Evolutionary conservation across 2,113 vertebrate species (phyloP).

Genomic region (Rhynchomys soricoides): DNA sequence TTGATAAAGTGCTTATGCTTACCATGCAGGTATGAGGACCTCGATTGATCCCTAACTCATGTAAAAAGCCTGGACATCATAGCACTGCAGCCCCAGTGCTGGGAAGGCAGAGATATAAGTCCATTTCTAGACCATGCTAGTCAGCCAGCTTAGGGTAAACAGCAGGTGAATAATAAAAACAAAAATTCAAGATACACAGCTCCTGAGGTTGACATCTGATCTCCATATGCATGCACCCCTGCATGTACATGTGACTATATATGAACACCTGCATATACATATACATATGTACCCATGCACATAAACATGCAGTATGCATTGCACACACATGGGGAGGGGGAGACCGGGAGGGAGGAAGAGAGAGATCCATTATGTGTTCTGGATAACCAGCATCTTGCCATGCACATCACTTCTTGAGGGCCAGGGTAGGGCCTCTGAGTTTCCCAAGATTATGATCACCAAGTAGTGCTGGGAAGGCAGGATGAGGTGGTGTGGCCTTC

Average conservation of each 20-base stretch:
- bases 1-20: not conserved
- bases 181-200: not conserved
- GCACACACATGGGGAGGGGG: not conserved
- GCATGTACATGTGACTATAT: not conserved
- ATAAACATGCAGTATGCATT: not conserved
- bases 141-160: not conserved
- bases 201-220: not conserved
- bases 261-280: not conserved
- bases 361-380: not conserved
- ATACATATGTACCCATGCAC: not conserved
- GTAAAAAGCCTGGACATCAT: not conserved
- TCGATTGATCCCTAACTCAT: not conserved
- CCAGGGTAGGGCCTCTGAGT: not conserved
- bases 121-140: not conserved
- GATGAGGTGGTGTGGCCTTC: not conserved
- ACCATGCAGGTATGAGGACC: not conserved
- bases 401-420: not conserved
- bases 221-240: not conserved
- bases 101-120: not conserved
- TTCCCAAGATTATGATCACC: not conserved
- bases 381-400: not conserved
- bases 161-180: not conserved
- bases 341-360: not conserved
- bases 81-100: not conserved
- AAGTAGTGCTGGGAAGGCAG: not conserved